Evolutionary conservation across 1,140 invertebrate species (phyloP), one percentile per base, ranked within the genome.

Genomic region (Saccostrea echinata): DNA sequence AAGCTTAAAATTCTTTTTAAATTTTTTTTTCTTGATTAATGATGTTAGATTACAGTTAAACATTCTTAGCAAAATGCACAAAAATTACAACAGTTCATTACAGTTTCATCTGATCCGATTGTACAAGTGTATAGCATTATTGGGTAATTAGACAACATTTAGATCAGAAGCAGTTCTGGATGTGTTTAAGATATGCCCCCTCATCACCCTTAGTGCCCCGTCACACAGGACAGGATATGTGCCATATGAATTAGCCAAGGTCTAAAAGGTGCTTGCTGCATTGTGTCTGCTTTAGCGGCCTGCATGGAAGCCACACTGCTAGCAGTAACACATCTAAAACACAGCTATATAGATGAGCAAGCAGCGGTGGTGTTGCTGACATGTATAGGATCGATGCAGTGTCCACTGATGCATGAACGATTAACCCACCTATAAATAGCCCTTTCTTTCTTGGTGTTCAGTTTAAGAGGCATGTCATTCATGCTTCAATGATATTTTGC

Each of bases 111-210:
- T 61, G 18, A 21, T 21, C 18, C 18, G 4, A 6, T 21, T 21
- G n/a, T 61, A 18, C n/a, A n/a, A 52, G 13, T 71, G 64, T 71
- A 43, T 51, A 76, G 35, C 27, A 86, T 71, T 83, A 83, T 52
- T 51, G 81, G 81, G 81, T 33, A 83, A 51, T 51, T 18, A 33
- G 68, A 76, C 68, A 76, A 76, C 68, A 76, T 76, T 76, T 35
- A 76, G 68, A 76, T 76, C 68, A 76, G 68, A 76, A 76, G 68
- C 68, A 76, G 68, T 76, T 76, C 68, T 76, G 68, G 68, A 76
- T 76, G 68, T 76, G 68, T 76, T 76, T 76, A 30, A 76, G 24
- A 76, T 30, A 64, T 76, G 68, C 68, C 68, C 68, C 68, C 68
- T 76, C 27, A 76, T 76, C 68, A 76, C 68, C 68, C 30, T 30